Evolutionary conservation across 2,113 vertebrate genomes (phyloP).

Genomic region (Apodemus speciosus): DNA sequence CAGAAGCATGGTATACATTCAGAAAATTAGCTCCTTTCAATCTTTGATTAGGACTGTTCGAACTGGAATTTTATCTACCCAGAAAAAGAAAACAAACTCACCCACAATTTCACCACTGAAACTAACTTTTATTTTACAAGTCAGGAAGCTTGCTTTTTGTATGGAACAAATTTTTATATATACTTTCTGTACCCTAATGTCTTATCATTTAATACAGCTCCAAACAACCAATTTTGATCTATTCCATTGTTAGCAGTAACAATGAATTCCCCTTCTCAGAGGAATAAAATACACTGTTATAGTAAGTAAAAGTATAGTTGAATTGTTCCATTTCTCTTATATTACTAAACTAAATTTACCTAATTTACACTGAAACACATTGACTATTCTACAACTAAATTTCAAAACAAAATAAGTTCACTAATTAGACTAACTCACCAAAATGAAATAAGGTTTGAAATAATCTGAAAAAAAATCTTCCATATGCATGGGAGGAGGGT

Average conservation of each 20-base stretch:
- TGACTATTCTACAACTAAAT: neutral
- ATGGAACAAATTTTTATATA: neutral
- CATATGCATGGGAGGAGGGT: neutral
- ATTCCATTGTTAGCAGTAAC: neutral
- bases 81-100: too few relatives aligned
- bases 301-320: too few relatives aligned
- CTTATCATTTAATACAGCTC: neutral
- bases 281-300: too few relatives aligned
- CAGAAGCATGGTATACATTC: neutral
- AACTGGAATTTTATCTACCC: neutral
- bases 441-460: neutral
- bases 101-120: too few relatives aligned
- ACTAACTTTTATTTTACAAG: neutral
- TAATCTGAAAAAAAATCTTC: neutral
- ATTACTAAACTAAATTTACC: neutral
- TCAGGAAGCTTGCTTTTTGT: neutral
- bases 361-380: neutral
- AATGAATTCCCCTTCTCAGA: neutral
- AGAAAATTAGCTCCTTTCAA: neutral
- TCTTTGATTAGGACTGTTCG: neutral
- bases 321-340: too few relatives aligned
- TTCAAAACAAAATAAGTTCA: neutral
- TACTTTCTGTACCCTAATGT: neutral
- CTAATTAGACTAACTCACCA: neutral
- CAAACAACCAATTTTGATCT: neutral